Percentiles rank a stretch among this genome's conserved stretches.
These are phyloP conservation scores for Falco rusticolus DNA, from an alignment of 2,797 vertebrate species.

Conservation along the genomic window DNA sequence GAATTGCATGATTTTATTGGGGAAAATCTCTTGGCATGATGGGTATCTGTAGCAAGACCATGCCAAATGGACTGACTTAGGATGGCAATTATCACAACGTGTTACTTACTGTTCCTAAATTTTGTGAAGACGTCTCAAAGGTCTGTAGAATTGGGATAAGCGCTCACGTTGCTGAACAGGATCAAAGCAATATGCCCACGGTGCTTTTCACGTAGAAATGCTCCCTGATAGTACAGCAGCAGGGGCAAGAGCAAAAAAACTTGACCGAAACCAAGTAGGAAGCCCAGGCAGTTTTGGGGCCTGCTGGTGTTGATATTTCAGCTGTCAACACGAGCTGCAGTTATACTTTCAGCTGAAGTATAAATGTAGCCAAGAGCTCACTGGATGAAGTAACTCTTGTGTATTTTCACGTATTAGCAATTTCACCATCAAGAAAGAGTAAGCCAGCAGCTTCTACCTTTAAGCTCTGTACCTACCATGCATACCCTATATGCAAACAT, in stretches of 20 bases:
- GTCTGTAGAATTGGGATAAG: background rate
- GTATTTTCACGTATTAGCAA: background rate
- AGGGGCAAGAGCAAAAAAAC: background rate
- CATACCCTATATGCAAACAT: background rate
- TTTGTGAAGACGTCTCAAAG: background rate
- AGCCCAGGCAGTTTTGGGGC: background rate
- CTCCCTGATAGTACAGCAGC: background rate
- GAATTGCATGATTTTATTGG: background rate
- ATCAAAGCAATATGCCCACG: background rate
- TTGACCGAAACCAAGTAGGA: background rate
- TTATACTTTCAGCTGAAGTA: background rate
- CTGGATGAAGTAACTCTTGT: background rate
- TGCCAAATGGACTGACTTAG: background rate
- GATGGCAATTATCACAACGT: background rate
- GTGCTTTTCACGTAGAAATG: background rate
- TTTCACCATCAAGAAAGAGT: background rate
- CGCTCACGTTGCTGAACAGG: background rate
- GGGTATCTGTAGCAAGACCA: background rate
- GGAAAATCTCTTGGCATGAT: background rate
- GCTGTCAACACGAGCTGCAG: background rate
- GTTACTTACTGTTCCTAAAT: background rate
- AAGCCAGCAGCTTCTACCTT: background rate
- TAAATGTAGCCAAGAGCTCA: constrained; percentile 12
- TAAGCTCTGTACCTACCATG: background rate
- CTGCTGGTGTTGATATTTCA: constrained; percentile 3